Base-by-base conservation (phyloP, 2,113 vertebrate genomes). In the Notothenia coriiceps region DNA sequence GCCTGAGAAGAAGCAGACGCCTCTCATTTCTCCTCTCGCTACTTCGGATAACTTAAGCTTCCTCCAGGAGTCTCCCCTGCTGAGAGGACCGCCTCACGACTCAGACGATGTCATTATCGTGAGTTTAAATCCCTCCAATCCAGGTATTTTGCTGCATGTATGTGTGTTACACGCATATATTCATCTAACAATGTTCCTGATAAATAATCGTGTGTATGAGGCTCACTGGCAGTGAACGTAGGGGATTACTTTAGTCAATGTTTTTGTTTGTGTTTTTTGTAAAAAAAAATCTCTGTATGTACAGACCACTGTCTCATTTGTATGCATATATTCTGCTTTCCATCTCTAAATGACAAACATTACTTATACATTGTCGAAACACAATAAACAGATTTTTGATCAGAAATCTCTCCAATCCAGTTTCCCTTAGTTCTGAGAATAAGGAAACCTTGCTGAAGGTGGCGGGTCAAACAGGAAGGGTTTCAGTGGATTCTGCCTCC, bases 361-460 rank as follows among this genome's bases (percentile, higher is more conserved):
- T 29, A 29, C 29, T 29, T 29, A 29, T 4, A 29, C 29, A 29
- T 29, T 29, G 29, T 29, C 29, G 29, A 29, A 29, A 29, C 29
- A 4, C 29, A 29, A 29, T 4, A 29, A 29, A 29, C 0, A 29
- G 3, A 29, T 29, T 4, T 29, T 29, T 29, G 29, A 29, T 29
- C 29, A 29, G 29, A 29, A 29, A 29, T 29, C 29, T 29, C 77
- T 89, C 71, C 60, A 93, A 89, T 60, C 91, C 94, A 13, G 86
- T 95, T 1, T 92, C 95, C 0, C 84, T 95, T 1, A 94, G 94
- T 65, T 88, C 91, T 0, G 93, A 94, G 52, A 93, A 93, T 3
- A 95, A 95, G 90, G 96, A 96, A 13, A 81, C 78, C 13, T 67
- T 95, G 20, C 95, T 93, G 70, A 95, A 49, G 2, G 1, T 17